These are phyloP conservation scores for Peromyscus polionotus DNA, from an alignment of 2,113 vertebrate species.

Conservation along the genomic window DNA sequence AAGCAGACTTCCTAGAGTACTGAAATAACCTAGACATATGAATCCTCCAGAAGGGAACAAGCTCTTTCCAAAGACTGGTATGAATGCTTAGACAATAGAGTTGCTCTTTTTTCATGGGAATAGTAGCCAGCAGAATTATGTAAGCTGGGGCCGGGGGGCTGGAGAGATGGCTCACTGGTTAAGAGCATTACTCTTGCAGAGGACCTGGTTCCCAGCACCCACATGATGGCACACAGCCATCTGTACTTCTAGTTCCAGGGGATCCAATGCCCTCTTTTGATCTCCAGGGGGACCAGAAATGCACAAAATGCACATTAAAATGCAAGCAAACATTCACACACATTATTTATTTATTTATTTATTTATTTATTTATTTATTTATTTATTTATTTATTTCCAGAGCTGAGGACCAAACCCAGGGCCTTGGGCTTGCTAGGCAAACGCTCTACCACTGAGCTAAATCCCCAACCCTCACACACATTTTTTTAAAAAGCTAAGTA, in stretches of 20 bases:
- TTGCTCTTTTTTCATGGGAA: neutral
- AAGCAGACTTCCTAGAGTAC: neutral
- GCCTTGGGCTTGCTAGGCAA: too few relatives aligned
- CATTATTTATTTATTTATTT: neutral
- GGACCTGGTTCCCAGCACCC: neutral
- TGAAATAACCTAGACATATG: neutral
- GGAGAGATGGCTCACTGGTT: neutral
- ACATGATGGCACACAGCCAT: neutral
- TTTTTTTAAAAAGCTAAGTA: neutral
- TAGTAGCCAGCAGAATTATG: neutral
- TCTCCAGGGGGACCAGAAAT: neutral
- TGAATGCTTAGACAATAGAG: neutral
- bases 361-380: neutral
- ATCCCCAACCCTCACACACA: neutral
- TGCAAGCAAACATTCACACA: neutral
- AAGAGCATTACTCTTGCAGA: neutral
- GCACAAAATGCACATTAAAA: neutral
- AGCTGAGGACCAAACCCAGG: too few relatives aligned
- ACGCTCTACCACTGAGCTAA: too few relatives aligned
- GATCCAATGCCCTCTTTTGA: neutral
- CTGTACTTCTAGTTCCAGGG: neutral
- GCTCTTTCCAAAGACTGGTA: neutral
- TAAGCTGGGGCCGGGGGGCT: neutral
- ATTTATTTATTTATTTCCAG: too few relatives aligned
- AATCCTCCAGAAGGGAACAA: conserved; percentile 10